Evolutionary conservation across 2,797 vertebrate species (phyloP).

Genomic region (Alosa sapidissima): DNA sequence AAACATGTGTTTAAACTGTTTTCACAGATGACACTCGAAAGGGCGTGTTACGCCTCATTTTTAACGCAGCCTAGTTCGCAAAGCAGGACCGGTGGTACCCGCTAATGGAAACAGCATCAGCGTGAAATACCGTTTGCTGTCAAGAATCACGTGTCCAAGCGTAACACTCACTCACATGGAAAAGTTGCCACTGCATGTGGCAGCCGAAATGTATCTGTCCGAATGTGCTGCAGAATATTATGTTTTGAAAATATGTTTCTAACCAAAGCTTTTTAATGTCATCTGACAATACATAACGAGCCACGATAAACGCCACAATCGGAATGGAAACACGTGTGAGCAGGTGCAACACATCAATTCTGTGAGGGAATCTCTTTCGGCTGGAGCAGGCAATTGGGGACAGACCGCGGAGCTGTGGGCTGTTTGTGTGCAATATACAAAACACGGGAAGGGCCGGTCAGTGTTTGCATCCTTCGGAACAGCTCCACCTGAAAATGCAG

Average conservation of each 20-base stretch:
- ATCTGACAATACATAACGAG: background rate
- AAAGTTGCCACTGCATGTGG: conserved; percentile 35
- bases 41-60: background rate
- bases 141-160: conserved; percentile 41
- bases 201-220: background rate
- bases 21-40: background rate
- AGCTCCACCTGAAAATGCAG: conserved; percentile 18
- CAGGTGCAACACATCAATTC: conserved; percentile 4
- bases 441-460: background rate
- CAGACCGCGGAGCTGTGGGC: background rate
- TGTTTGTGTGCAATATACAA: background rate
- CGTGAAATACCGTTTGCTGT: background rate
- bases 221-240: background rate
- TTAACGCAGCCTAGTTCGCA: background rate
- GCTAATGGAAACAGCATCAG: background rate
- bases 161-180: conserved; percentile 32
- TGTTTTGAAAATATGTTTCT: background rate
- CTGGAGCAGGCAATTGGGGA: background rate
- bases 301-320: background rate
- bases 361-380: background rate
- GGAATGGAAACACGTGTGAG: background rate
- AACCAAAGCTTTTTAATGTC: background rate
- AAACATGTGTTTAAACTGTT: background rate
- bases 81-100: background rate
- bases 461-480: background rate